Base-by-base conservation (phyloP, 2,888 invertebrate species). In the Cacoxenus indagator region DNA sequence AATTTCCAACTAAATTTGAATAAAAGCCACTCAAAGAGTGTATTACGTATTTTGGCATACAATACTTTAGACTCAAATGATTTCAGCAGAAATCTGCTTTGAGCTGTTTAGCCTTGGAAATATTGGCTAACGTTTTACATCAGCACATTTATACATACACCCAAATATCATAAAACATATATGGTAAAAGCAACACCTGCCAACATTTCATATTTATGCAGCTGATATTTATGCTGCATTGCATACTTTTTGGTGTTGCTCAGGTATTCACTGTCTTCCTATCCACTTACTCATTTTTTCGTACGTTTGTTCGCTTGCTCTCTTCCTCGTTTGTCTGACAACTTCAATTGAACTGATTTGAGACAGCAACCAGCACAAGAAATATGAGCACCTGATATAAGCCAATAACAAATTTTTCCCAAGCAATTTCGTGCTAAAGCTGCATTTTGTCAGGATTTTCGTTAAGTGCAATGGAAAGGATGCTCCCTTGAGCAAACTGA, bases 331-430 rank as follows among this genome's bases (percentile, higher is more conserved):
- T n/a, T 43, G 0, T 22, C 22, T 62, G 61, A 61, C 61, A 45
- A 45, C 61, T 43, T 45, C 31, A 43, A 62, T 62, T 43, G 43
- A 62, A 62, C 61, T 62, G 61, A 62, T 62, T 62, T 62, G 61
- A 8, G n/a, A 43, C 9, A n/a, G 17, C 17, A 43, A 62, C 9
- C 9, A 45, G 26, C 14, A 24, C 14, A 27, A 46, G 46, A 2
- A 48, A 37, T 37, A 2, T 37, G 37, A 37, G 37, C 37, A 11
- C 14, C 37, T 22, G 22, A 62, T 62, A 71, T 79, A 82, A 79
- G 79, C 81, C 82, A 79, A 79, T 82, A 79, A 79, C 80, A 79
- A 80, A 79, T 79, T 82, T 79, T 82, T 82, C 73, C 71, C 71
- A 75, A 74, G 76, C 78, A 82, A 82, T 82, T 78, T 78, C 74